Percentiles rank a stretch among this genome's conserved stretches.
These are phyloP conservation scores for Pongo abelii DNA, from an alignment of 2,113 vertebrate genomes.

Conservation along the genomic window DNA sequence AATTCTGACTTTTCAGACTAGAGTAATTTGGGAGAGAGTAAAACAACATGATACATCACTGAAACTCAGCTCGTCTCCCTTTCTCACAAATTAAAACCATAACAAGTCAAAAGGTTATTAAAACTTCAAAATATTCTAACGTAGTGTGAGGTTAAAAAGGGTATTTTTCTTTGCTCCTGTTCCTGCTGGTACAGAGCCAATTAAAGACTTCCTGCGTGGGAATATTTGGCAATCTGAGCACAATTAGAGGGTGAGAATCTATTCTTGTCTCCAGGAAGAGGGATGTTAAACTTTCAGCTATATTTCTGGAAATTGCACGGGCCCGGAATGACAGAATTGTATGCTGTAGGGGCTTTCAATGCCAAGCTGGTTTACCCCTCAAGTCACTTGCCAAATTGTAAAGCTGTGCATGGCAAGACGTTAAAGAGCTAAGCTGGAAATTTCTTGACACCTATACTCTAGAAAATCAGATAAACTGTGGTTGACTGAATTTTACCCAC, in stretches of 20 bases:
- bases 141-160: background rate
- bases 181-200: background rate
- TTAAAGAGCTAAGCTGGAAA: background rate
- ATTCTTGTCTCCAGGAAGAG: background rate
- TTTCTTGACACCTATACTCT: background rate
- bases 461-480: background rate
- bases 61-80: background rate
- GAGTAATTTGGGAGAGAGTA: background rate
- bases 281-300: background rate
- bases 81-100: background rate
- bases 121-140: slow-evolving; percentile 17
- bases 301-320: background rate
- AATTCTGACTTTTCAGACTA: background rate
- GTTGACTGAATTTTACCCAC: background rate
- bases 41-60: background rate
- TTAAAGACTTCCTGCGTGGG: background rate
- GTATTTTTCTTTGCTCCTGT: background rate
- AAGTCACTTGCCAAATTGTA: background rate
- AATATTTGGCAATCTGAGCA: background rate
- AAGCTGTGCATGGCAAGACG: background rate
- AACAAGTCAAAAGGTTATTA: background rate
- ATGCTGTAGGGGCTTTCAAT: background rate
- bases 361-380: background rate
- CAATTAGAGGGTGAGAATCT: background rate
- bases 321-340: background rate